A percentile compares a stretch with the other conserved stretches of the same genome.
Conservation (phyloP, 2,797 vertebrate genomes). For the Halcyon chelicuti region DNA sequence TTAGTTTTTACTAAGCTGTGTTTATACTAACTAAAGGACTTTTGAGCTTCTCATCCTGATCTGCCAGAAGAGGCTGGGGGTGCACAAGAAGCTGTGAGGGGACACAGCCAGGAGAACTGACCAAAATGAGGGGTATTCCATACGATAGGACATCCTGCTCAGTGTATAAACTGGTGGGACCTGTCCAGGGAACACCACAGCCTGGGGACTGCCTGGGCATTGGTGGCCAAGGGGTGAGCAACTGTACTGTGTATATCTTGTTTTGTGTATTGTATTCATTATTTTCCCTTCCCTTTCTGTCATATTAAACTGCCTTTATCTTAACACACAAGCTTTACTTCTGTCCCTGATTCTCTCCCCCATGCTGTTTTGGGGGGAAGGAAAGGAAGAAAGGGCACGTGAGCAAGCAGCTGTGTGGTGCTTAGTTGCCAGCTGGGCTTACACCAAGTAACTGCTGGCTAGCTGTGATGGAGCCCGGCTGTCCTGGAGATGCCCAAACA, state of each 20-base stretch:
- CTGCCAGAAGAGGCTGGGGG: background rate
- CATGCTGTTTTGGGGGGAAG: background rate
- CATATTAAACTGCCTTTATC: background rate
- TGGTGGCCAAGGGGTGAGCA: background rate
- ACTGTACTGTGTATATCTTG: background rate
- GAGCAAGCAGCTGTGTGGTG: background rate
- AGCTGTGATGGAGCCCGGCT: accelerated
- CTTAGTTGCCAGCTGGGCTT: background rate
- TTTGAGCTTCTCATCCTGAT: background rate
- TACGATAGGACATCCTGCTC: background rate
- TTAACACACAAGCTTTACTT: background rate
- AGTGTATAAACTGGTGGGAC: background rate
- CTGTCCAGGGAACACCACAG: background rate
- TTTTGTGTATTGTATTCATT: background rate
- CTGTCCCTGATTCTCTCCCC: too few relatives aligned
- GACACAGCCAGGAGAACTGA: background rate
- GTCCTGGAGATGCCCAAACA: background rate
- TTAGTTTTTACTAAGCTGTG: background rate
- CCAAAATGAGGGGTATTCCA: background rate
- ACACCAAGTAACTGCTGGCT: background rate
- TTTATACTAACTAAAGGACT: background rate
- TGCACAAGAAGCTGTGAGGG: background rate
- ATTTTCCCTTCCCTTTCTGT: background rate
- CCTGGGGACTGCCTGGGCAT: background rate
- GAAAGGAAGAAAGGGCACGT: background rate